Base-by-base conservation (phyloP, 2,888 invertebrate species). In the Coleophora flavipennella region DNA sequence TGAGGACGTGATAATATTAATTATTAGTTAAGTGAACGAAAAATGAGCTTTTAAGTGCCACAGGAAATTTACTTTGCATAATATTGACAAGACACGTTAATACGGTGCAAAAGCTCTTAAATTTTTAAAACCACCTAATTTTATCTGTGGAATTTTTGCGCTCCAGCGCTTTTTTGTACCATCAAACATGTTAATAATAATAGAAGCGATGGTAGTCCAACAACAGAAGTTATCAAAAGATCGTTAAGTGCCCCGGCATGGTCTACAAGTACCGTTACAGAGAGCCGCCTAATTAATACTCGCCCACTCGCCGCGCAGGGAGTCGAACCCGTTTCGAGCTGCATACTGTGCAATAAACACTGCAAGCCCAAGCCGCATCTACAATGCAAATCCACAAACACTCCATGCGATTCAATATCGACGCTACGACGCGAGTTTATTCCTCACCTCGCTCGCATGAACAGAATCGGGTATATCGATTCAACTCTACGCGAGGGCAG, bases 341-440 rank as follows among this genome's bases (percentile, higher is more conserved):
- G 44, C 50, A 43, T 67, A n/a, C n/a, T n/a, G 67, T 67, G 65
- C 65, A 65, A 61, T 62, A 65, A 62, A 68, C 59, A 59, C 56
- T 65, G 66, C 69, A 72, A 55, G 61, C 56, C 27, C 27, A 72
- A 55, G 61, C 57, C 69, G 71, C 72, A 78, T 77, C 74, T 75
- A 78, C 72, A 75, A 77, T 78, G 80, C 79, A 78, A 79, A 80
- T 78, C 64, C 61, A 60, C 61, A 60, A 72, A 72, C 71, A 69
- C 65, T 58, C 75, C 72, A 69, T 62, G 64, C 62, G 62, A 69
- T 65, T 65, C 67, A 62, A 64, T 59, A 70, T 59, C 59, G 59
- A 64, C 64, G 40, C 38, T 62, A 65, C 68, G 65, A 55, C 58
- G 53, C 52, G 46, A 44, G 51, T 41, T 49, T 55, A 20, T 56